These are phyloP conservation scores for Lepus europaeus DNA, from an alignment of 2,113 vertebrate species.

Conservation along the genomic window DNA sequence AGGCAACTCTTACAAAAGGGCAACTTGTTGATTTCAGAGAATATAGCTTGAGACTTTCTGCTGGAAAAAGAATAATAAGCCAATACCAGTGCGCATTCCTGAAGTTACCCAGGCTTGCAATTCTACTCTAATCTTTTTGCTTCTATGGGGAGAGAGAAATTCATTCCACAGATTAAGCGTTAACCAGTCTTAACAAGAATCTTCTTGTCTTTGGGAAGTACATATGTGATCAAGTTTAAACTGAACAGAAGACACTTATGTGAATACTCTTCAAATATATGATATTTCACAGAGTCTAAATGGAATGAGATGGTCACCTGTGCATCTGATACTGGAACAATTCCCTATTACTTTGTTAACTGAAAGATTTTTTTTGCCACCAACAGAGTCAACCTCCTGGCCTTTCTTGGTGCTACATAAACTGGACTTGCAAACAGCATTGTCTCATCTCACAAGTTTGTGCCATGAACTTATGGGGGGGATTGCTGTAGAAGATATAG, in stretches of 20 bases:
- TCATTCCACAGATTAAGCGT: conserved; percentile 61
- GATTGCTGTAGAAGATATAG: not conserved
- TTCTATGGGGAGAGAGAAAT: not conserved
- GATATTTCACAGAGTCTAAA: conserved; percentile 44
- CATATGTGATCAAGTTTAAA: conserved; percentile 73
- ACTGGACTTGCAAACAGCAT: not conserved
- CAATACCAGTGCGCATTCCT: conserved; percentile 61
- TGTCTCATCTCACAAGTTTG: conserved; percentile 12
- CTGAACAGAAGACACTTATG: conserved; percentile 49
- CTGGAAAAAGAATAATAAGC: conserved; percentile 65
- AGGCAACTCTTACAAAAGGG: conserved; percentile 50
- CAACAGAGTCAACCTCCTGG: not conserved
- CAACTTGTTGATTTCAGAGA: conserved; percentile 70
- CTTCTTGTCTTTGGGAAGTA: conserved; percentile 47
- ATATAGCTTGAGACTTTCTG: conserved; percentile 57
- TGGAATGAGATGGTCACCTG: not conserved
- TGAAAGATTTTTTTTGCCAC: conserved; percentile 41
- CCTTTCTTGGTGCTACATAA: not conserved
- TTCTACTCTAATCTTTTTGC: conserved; percentile 30
- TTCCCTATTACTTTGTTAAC: conserved; percentile 32
- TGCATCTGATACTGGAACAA: not conserved
- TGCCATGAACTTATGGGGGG: not conserved
- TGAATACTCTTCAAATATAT: conserved; percentile 65
- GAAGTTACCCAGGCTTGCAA: conserved; percentile 71
- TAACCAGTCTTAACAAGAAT: conserved; percentile 77